Evolutionary conservation across 53 echinoderm and acorn worm species (phyloP).

Genomic region (Arbacia lixula): DNA sequence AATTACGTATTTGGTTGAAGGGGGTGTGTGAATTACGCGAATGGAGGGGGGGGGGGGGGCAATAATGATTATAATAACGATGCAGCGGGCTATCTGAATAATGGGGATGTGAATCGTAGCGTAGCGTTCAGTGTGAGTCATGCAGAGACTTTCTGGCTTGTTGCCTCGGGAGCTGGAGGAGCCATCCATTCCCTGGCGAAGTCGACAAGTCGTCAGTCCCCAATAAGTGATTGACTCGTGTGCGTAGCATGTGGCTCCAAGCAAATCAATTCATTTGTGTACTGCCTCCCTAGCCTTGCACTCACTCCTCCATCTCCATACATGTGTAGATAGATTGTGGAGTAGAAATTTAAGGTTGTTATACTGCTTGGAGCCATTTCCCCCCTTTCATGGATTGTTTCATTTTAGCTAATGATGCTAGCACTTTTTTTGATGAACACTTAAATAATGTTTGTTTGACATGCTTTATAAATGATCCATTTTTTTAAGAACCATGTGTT

Average conservation of each 20-base stretch:
- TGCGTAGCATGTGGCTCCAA: constrained; percentile 33
- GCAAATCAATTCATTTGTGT: constrained; percentile 19
- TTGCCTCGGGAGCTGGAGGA: constrained; percentile 21
- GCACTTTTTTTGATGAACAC: no score
- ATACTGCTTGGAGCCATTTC: constrained; percentile 20
- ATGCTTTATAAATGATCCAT: no score
- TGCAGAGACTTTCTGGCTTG: constrained; percentile 21
- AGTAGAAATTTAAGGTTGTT: constrained; percentile 11
- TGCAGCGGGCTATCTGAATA: constrained; percentile 43
- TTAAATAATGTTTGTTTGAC: no score
- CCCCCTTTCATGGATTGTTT: no score
- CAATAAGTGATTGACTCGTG: constrained; percentile 36
- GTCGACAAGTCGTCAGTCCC: constrained; percentile 38
- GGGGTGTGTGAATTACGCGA: no score
- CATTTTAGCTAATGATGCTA: no score
- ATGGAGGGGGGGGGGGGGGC: no score
- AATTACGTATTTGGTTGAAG: no score
- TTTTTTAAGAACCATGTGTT: no score
- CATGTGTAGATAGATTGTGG: constrained; percentile 22
- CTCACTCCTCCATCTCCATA: not conserved
- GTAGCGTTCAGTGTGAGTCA: constrained; percentile 34
- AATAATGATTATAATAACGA: no score
- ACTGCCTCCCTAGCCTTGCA: not conserved
- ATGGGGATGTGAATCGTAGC: constrained; percentile 42
- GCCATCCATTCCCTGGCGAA: constrained; percentile 19